Evolutionary conservation across 2,797 vertebrate genomes (phyloP).

Genomic region (Myotis pilosus): DNA sequence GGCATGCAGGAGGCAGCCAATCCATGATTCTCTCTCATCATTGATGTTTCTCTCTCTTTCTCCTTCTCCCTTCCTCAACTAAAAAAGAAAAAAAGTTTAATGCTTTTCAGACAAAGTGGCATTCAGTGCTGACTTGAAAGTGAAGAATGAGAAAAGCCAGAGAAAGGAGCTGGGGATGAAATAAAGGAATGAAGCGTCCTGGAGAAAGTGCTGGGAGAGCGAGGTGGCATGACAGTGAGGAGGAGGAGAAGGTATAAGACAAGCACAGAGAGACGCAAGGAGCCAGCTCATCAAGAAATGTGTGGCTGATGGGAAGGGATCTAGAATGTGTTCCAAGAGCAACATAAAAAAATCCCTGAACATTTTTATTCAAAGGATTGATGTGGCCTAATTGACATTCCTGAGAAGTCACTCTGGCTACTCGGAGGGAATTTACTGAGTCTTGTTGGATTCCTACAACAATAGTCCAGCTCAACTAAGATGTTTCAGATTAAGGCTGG

Average conservation of each 20-base stretch:
- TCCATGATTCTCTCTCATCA: too few relatives aligned
- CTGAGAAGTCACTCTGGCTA: neutral
- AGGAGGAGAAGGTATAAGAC: neutral
- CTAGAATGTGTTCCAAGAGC: neutral
- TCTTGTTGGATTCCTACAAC: neutral
- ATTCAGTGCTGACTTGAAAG: neutral
- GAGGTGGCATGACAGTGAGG: neutral
- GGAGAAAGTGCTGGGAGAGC: rapidly evolving
- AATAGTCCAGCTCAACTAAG: neutral
- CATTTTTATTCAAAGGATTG: neutral
- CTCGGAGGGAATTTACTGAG: neutral
- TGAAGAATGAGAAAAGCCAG: neutral
- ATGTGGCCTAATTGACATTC: neutral
- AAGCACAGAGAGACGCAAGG: neutral
- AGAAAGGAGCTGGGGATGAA: neutral
- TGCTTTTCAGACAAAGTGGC: neutral
- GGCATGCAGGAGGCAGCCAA: too few relatives aligned
- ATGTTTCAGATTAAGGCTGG: neutral
- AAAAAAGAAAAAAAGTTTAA: neutral
- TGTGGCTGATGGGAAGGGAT: neutral
- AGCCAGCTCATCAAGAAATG: neutral
- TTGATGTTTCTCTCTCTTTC: too few relatives aligned
- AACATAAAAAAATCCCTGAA: neutral
- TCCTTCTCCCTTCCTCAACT: too few relatives aligned
- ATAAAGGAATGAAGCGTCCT: rapidly evolving